Conservation (phyloP, 2,888 invertebrate species). For the Lordiphosa andalusiaca region DNA sequence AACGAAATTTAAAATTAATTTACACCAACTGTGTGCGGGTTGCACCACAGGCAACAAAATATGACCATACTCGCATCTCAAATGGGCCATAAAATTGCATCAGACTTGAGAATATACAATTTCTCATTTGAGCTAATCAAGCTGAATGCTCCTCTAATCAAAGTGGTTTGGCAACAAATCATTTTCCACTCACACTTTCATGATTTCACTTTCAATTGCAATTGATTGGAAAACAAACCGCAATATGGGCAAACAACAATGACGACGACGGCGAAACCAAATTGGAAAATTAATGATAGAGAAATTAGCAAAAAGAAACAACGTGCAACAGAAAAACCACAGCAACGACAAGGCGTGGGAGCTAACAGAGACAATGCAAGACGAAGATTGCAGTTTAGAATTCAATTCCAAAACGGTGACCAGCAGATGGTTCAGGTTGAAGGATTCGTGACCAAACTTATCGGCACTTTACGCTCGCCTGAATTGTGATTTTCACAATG, state of each 20-base stretch:
- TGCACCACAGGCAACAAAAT: constrained; percentile 3
- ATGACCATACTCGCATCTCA: background rate
- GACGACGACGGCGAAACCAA: constrained; percentile 16
- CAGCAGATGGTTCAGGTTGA: constrained; percentile 5
- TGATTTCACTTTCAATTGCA: constrained; percentile 66
- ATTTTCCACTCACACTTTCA: constrained; percentile 68
- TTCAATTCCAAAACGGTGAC: constrained; percentile 5
- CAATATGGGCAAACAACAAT: constrained; percentile 41
- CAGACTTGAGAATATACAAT: constrained; percentile 19
- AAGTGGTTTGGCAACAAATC: constrained; percentile 58
- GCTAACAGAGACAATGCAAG: constrained; percentile 6
- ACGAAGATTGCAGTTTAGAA: constrained; percentile 8
- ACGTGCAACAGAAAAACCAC: constrained; percentile 49
- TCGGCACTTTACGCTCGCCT: constrained; percentile 40
- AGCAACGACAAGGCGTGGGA: constrained; percentile 32
- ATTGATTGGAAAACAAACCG: constrained; percentile 54
- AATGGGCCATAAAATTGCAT: constrained; percentile 34
- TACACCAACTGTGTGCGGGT: constrained; percentile 53
- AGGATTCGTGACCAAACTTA: constrained; percentile 16
- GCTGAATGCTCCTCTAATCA: constrained; percentile 61
- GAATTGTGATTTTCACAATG: constrained; percentile 29
- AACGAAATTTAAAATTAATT: constrained; percentile 39
- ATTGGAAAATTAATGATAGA: constrained; percentile 50
- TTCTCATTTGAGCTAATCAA: constrained; percentile 57
- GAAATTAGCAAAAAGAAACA: constrained; percentile 51